Evolutionary conservation across 2,888 invertebrate genomes (phyloP).

Genomic region (Drosophila quinaria): DNA sequence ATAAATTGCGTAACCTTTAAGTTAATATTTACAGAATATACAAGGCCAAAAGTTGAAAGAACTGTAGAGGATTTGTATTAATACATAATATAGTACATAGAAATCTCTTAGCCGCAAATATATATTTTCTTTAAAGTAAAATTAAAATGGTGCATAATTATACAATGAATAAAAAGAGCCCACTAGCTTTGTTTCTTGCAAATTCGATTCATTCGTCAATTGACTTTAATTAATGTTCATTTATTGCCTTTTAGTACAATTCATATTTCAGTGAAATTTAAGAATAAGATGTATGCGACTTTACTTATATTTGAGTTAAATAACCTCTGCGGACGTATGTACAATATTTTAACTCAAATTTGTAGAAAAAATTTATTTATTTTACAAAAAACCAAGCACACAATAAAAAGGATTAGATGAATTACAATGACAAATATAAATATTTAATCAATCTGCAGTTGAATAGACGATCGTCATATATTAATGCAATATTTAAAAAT

Average conservation of each 20-base stretch:
- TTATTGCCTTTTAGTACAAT: slow-evolving; percentile 24
- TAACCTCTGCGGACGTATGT: neutral
- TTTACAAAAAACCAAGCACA: too few species aligned
- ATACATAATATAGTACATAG: neutral
- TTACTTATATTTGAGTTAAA: neutral
- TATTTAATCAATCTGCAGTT: too few species aligned
- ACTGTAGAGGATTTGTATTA: neutral
- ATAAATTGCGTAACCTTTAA: too few species aligned
- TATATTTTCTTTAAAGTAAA: neutral
- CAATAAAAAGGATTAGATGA: too few species aligned
- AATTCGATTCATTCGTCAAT: slow-evolving; percentile 60
- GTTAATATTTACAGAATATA: too few species aligned
- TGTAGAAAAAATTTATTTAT: too few species aligned
- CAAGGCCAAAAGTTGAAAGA: too few species aligned
- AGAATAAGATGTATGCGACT: neutral
- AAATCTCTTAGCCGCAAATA: neutral
- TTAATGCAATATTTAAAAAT: too few species aligned
- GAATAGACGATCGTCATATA: too few species aligned
- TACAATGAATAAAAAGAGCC: neutral
- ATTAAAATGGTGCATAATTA: neutral
- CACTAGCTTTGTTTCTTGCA: slow-evolving; percentile 29
- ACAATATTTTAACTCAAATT: neutral
- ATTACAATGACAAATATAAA: too few species aligned
- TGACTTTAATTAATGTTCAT: slow-evolving; percentile 73
- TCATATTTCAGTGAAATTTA: slow-evolving; percentile 87